Percentiles rank a stretch among this genome's conserved stretches.
Conservation (phyloP, 2,113 vertebrate species). For the Rhombomys opimus region DNA sequence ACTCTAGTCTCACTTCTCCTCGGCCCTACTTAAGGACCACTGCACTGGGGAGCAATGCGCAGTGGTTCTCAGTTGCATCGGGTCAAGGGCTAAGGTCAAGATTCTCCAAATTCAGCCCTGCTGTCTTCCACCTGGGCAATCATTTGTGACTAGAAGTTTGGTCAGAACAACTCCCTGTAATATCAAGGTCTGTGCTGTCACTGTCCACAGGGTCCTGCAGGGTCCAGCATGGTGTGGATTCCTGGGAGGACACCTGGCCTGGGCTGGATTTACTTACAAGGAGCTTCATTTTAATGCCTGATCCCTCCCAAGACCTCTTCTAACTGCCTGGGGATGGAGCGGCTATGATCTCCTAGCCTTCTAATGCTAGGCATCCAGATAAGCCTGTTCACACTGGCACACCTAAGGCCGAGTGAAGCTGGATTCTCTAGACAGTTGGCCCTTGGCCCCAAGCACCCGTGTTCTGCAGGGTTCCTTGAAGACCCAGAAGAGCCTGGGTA, state of each 20-base stretch:
- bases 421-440: neutral
- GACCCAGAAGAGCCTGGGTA: neutral
- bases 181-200: neutral
- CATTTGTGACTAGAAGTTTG: no score
- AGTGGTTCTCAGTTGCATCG: no score
- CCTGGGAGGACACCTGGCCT: neutral
- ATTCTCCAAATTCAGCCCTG: neutral
- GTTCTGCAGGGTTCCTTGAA: neutral
- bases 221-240: neutral
- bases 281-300: neutral
- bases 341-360: no score
- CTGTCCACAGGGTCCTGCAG: neutral
- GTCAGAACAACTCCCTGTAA: neutral
- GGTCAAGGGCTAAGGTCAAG: neutral
- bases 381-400: neutral
- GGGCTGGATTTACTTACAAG: neutral
- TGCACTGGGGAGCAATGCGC: neutral
- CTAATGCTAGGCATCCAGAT: fast-evolving
- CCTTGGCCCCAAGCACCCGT: neutral
- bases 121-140: neutral
- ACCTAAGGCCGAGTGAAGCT: neutral
- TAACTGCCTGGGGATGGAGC: neutral
- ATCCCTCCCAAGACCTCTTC: no score
- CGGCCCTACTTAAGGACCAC: neutral
- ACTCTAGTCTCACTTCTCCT: fast-evolving